A percentile compares a stretch with the other conserved stretches of the same genome.
These are phyloP conservation scores for Pseudolycoriella hygida DNA, from an alignment of 2,888 invertebrate genomes.

Conservation along the genomic window DNA sequence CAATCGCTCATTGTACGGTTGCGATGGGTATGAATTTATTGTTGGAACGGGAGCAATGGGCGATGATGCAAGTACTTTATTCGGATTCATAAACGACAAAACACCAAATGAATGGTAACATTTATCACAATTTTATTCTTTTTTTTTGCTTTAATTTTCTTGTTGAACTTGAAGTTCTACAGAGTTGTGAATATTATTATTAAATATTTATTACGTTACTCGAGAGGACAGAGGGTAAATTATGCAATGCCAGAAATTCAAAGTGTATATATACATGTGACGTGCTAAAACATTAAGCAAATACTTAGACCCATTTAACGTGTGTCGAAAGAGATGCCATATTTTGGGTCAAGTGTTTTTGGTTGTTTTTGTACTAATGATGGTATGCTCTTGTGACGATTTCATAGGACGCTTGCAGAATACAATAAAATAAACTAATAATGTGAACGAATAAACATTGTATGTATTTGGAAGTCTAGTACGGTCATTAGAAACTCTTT, in stretches of 20 bases:
- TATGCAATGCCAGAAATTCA: too few relatives aligned
- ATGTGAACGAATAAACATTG: background rate
- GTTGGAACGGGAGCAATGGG: too few relatives aligned
- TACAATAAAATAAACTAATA: background rate
- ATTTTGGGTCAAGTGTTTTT: background rate
- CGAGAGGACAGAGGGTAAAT: background rate
- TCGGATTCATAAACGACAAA: background rate
- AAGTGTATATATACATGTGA: background rate
- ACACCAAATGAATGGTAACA: background rate
- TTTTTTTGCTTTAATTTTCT: background rate
- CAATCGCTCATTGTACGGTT: too few relatives aligned
- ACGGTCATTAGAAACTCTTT: too few relatives aligned
- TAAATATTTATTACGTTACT: background rate
- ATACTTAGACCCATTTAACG: background rate
- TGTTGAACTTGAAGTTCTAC: background rate
- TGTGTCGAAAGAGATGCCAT: background rate
- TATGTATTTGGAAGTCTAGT: background rate
- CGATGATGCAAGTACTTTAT: too few relatives aligned
- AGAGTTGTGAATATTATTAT: background rate
- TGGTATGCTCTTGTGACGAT: background rate
- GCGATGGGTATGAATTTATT: too few relatives aligned
- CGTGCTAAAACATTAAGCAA: background rate
- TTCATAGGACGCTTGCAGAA: background rate
- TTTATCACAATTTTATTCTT: background rate
- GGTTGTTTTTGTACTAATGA: conserved; percentile 1